Evolutionary conservation across 2,113 vertebrate genomes (phyloP).

Genomic region (Vombatus ursinus): DNA sequence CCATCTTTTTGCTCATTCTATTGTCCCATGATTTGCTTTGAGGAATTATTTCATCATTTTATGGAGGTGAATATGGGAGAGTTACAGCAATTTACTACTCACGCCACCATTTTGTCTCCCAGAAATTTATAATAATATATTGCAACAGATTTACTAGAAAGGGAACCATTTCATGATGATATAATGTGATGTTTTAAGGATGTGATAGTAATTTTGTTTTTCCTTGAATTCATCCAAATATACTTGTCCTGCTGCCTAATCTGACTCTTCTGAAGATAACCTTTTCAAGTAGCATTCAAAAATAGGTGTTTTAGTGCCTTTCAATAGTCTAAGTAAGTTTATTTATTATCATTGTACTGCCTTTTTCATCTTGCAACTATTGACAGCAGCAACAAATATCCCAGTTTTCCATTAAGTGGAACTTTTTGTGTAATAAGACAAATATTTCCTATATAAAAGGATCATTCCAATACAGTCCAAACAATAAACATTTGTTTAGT

Average conservation of each 20-base stretch:
- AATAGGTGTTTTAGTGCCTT: constrained; percentile 74
- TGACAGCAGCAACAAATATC: constrained; percentile 62
- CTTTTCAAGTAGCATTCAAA: constrained; percentile 60
- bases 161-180: constrained; percentile 60
- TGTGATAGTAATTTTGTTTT: constrained; percentile 38
- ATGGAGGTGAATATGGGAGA: too few species aligned
- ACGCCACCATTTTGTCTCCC: too few species aligned
- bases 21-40: too few species aligned
- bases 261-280: constrained; percentile 64
- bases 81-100: too few species aligned
- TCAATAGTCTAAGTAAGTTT: constrained; percentile 68
- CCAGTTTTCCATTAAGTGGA: constrained; percentile 44
- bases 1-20: too few species aligned
- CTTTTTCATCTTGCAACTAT: constrained; percentile 66
- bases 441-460: neutral
- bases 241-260: constrained; percentile 63
- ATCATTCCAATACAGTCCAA: neutral
- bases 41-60: too few species aligned
- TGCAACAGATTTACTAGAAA: constrained; percentile 28
- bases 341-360: constrained; percentile 67
- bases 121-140: constrained; percentile 12
- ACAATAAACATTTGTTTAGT: neutral
- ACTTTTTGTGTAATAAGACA: neutral
- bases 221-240: constrained; percentile 38
- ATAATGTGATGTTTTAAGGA: constrained; percentile 3